A percentile compares a stretch with the other conserved stretches of the same genome.
These are phyloP conservation scores for Hylyphantes graminicola DNA, from an alignment of 1,140 invertebrate genomes.

Conservation along the genomic window DNA sequence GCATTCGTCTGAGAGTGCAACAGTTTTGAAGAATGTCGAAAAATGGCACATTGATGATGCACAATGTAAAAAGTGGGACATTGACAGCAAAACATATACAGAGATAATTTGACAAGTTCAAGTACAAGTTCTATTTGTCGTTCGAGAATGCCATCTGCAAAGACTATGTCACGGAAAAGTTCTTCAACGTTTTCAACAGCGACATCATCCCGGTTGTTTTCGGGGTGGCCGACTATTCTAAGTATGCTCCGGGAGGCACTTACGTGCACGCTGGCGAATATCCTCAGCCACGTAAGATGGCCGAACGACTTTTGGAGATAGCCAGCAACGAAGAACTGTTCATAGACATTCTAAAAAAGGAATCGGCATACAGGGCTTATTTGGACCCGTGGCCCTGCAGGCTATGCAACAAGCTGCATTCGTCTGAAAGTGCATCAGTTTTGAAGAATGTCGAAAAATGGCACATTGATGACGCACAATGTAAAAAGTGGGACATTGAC, in stretches of 20 bases:
- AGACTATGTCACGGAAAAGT: constrained; percentile 63
- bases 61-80: constrained; percentile 53
- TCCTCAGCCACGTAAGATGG: constrained; percentile 70
- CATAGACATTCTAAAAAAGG: constrained; percentile 65
- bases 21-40: constrained; percentile 24
- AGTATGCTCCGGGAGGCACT: constrained; percentile 75
- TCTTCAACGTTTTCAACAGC: constrained; percentile 65
- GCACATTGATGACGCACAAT: constrained; percentile 50
- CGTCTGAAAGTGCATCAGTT: background rate
- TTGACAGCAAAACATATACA: background rate
- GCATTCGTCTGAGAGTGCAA: constrained; percentile 49
- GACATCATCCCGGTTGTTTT: constrained; percentile 78
- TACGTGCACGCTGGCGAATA: constrained; percentile 75
- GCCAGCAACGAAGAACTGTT: constrained; percentile 65
- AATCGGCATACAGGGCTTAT: constrained; percentile 60
- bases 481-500: constrained; percentile 43
- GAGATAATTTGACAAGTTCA: too few species aligned
- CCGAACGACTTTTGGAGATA: constrained; percentile 70
- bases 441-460: constrained; percentile 54
- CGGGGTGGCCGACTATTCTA: constrained; percentile 73
- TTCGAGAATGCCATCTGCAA: constrained; percentile 67
- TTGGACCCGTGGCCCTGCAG: constrained; percentile 62
- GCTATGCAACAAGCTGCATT: constrained; percentile 63
- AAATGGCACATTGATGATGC: constrained; percentile 56
- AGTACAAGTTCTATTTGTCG: constrained; percentile 67